Conservation (phyloP, 2,888 invertebrate genomes). For the Acleris cristana region DNA sequence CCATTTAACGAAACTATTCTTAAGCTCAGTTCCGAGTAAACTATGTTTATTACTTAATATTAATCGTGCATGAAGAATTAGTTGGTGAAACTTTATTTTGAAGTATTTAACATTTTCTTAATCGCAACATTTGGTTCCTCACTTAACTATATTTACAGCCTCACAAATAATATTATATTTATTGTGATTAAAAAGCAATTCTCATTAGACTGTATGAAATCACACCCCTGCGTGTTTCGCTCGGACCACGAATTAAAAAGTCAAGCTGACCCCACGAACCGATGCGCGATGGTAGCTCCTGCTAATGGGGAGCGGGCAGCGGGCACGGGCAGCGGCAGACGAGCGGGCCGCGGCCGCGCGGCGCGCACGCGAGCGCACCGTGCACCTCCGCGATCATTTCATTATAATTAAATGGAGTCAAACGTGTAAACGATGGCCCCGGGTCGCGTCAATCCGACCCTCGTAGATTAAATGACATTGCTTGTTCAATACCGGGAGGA, state of each 20-base stretch:
- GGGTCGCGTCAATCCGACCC: constrained; percentile 16
- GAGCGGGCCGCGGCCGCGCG: constrained; percentile 44
- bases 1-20: neutral
- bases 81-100: neutral
- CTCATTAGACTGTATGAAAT: constrained; percentile 53
- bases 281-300: constrained; percentile 51
- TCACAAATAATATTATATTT: no score
- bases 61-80: neutral
- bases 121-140: no score
- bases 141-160: no score
- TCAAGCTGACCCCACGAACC: constrained; percentile 62
- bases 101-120: constrained; percentile 9
- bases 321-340: no score
- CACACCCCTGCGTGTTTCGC: constrained; percentile 64
- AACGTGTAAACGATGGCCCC: constrained; percentile 68
- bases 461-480: neutral
- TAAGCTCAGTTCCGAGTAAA: neutral
- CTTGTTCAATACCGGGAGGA: no score
- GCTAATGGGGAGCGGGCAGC: no score
- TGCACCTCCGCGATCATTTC: constrained; percentile 69
- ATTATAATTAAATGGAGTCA: constrained; percentile 79
- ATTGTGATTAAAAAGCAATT: no score
- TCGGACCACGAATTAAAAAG: constrained; percentile 76
- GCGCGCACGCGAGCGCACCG: constrained; percentile 49
- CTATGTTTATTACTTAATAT: neutral